A percentile compares a stretch with the other conserved stretches of the same genome.
Evolutionary conservation across 2,888 invertebrate genomes (phyloP).

Genomic region (Drosophila mimetica): DNA sequence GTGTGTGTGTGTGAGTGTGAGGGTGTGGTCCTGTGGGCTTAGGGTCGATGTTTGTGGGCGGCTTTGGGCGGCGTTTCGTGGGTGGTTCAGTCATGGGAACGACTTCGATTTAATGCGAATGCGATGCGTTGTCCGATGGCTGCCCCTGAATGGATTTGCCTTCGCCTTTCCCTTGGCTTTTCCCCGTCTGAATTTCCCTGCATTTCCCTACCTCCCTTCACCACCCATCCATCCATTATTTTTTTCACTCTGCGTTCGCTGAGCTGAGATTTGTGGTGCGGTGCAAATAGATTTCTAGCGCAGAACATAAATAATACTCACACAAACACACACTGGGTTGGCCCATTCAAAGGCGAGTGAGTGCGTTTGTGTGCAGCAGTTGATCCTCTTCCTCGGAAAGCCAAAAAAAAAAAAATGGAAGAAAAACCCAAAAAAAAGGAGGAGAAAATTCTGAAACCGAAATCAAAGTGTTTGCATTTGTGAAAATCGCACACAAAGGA

Average conservation of each 20-base stretch:
- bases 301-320: slow-evolving; percentile 82
- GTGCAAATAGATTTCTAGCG: slow-evolving; percentile 83
- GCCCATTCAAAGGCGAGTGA: slow-evolving; percentile 27
- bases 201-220: too few relatives aligned
- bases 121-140: slow-evolving; percentile 55
- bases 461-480: slow-evolving; percentile 81
- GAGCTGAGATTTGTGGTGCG: slow-evolving; percentile 83
- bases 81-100: slow-evolving; percentile 47
- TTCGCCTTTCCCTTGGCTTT: slow-evolving; percentile 22
- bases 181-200: slow-evolving; percentile 2
- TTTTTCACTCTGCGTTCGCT: slow-evolving; percentile 59
- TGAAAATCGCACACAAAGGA: slow-evolving; percentile 70
- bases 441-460: slow-evolving; percentile 47
- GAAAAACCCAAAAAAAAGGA: slow-evolving; percentile 1
- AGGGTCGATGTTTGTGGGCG: not conserved
- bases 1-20: slow-evolving; percentile 13
- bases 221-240: slow-evolving; percentile 41
- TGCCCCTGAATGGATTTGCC: slow-evolving; percentile 49
- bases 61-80: not conserved
- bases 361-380: slow-evolving; percentile 45
- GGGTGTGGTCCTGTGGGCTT: slow-evolving; percentile 6
- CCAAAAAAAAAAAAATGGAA: slow-evolving; percentile 10
- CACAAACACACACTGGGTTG: slow-evolving; percentile 45
- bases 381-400: slow-evolving; percentile 63
- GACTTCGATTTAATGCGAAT: slow-evolving; percentile 82